These are phyloP conservation scores for Vidua macroura DNA, from an alignment of 2,113 vertebrate species.

Conservation along the genomic window DNA sequence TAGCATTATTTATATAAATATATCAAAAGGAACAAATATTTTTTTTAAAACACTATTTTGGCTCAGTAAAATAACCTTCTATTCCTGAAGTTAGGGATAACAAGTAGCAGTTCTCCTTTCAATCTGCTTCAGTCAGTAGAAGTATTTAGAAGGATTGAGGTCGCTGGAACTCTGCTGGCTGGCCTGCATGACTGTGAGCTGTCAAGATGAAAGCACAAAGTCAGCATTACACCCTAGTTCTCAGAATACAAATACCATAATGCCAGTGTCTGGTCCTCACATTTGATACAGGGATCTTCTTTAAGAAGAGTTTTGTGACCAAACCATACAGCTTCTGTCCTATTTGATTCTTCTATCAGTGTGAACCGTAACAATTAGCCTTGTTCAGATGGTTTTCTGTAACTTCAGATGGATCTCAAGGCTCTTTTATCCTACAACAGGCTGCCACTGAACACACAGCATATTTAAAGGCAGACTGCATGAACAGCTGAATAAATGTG, in stretches of 20 bases:
- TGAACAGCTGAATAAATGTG: background rate
- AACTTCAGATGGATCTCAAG: background rate
- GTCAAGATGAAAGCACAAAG: background rate
- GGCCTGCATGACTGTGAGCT: background rate
- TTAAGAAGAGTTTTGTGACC: background rate
- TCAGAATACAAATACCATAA: background rate
- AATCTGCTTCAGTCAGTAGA: background rate
- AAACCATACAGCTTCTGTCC: background rate
- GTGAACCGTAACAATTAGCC: background rate
- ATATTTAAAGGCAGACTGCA: background rate
- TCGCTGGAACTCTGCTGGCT: background rate
- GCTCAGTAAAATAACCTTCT: constrained; percentile 37
- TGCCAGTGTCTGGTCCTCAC: background rate
- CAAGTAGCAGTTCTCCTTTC: background rate
- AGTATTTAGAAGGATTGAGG: background rate
- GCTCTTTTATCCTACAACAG: background rate
- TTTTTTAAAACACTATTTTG: background rate
- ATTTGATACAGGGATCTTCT: background rate
- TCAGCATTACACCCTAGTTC: background rate
- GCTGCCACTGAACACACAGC: background rate
- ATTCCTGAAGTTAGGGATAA: background rate
- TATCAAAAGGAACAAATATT: background rate
- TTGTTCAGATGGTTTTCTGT: background rate
- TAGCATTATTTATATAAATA: background rate
- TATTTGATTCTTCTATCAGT: background rate